Evolutionary conservation across 2,113 vertebrate species (phyloP).

Genomic region (Phaetusa simplex): DNA sequence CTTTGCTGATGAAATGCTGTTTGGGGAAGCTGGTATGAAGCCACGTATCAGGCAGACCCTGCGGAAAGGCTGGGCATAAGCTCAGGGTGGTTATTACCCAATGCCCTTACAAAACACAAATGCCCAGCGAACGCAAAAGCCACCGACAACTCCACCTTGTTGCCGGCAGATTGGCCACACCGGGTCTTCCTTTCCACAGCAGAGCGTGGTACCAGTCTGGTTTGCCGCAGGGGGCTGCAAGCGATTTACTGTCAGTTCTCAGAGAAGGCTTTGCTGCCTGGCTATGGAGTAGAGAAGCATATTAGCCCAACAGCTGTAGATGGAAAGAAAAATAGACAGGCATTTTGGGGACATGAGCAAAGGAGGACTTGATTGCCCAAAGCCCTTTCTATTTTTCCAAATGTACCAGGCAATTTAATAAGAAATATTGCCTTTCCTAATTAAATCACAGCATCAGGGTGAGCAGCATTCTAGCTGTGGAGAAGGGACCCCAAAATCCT

Average conservation of each 20-base stretch:
- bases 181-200: not conserved
- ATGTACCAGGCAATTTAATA: not conserved
- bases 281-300: not conserved
- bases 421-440: not conserved
- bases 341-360: not conserved
- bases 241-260: not conserved
- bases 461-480: not conserved
- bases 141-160: not conserved
- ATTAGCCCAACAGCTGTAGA: not conserved
- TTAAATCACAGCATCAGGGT: fast-evolving
- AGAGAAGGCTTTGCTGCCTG: not conserved
- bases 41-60: not conserved
- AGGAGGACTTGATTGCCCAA: not conserved
- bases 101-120: not conserved
- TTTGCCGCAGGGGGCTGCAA: not conserved
- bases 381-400: not conserved
- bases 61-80: not conserved
- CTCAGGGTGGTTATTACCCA: not conserved
- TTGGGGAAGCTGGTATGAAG: not conserved
- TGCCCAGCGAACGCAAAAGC: not conserved
- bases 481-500: not conserved
- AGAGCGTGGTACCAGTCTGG: not conserved
- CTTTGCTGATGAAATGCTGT: not conserved
- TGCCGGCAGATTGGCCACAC: not conserved
- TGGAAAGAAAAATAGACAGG: not conserved